Evolutionary conservation across 2,888 invertebrate genomes (phyloP), one percentile per base, ranked within the genome.

Genomic region (Caenorhabditis sp.): DNA sequence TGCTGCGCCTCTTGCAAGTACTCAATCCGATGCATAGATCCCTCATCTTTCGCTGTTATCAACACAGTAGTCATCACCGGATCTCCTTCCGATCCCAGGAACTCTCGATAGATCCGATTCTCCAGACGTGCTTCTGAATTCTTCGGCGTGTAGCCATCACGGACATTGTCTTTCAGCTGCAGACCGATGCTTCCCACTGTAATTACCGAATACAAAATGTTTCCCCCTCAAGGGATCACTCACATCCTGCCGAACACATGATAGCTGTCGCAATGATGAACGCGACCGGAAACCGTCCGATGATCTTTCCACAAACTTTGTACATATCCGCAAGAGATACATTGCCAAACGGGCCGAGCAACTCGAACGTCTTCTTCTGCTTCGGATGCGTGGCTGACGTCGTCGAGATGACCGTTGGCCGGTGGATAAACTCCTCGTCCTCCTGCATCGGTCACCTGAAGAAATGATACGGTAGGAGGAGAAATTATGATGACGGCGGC

Each of bases 91-190:
- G 89, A 85, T 9, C 85, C 85, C 32, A 88, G 67, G 62, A 91
- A 91, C 47, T 89, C 85, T 40, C 88, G 80, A 60, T 88, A 85
- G 8, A 86, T 68, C 24, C 86, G 72, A 20, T 87, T 88, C 78
- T 91, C 91, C 24, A 78, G 60, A 1, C 89, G 69, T 1, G 91
- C 84, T 24, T 82, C 71, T 6, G 89, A 89, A 24, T 89, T 88
- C 8, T 76, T 67, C 1, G 91, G 91, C 1, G 91, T 91, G 77
- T 91, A 91, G 11, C 91, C 91, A 64, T 91, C 91, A 4, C 90
- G 69, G 8, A 88, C 88, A 55, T 89, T 87, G 65, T 89, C 88
- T 15, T 82, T 82, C 22, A 88, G 70, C 28, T 83, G 62, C 32
- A 88, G 69, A 0, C 80, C 79, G 64, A 77, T 72, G 15, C 60